Base-by-base conservation (phyloP, 1,140 invertebrate species). In the Atta texana region DNA sequence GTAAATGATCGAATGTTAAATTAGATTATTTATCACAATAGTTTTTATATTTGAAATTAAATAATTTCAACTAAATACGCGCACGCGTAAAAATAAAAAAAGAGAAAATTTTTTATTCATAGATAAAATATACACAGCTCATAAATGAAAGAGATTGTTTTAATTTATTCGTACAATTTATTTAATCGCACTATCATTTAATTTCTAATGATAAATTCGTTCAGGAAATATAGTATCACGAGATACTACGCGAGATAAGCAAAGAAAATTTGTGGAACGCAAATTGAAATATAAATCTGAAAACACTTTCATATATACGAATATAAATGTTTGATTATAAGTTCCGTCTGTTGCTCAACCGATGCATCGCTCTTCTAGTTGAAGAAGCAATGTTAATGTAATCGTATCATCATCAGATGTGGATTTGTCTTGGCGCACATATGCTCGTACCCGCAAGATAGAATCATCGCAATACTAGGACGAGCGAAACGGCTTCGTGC, bases 351-450 rank as follows among this genome's bases (percentile, higher is more conserved):
- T 10, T 64, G n/a, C 77, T 24, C 77, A 31, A 44, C 21, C 31
- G 34, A 18, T 57, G 53, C 16, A 34, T 18, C 39, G 24, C n/a
- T 31, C 4, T 68, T 68, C 64, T n/a, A 39, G 31, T 71, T 75
- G 69, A 39, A 21, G 24, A 75, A 59, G 69, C 55, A 28, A 84
- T 34, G 51, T 89, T 89, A 88, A 86, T 63, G 55, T 86, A 88
- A 89, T 86, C 81, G 88, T 86, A 75, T 89, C 74, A 44, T 24
- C 61, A 64, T 55, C 39, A 55, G 69, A 84, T 57, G 59, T 66
- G 55, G 55, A 88, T 66, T 89, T 72, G 87, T 89, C 80, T 77
- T 34, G 39, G 44, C 55, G 68, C 12, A 74, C 74, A 86, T 80
- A 68, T 53, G 28, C 1, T 57, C 16, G n/a, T 72, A 21, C 7